phyloP scores from a whole-genome alignment of 2,797 vertebrate genomes.

The Atherinosoma microstoma region DNA sequence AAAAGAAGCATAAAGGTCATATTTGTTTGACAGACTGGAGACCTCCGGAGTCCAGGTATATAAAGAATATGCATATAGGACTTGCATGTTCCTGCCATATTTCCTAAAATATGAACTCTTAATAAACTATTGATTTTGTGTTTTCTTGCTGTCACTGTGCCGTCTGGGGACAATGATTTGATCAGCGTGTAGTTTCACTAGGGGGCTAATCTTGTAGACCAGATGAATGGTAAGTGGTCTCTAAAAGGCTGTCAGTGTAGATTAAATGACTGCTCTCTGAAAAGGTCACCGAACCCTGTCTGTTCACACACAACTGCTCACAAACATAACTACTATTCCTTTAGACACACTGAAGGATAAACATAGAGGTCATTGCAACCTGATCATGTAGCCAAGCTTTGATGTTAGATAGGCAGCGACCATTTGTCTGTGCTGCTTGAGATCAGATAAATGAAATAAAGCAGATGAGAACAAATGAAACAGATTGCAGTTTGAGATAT shows the following conservation, averaged over 20 bases:
- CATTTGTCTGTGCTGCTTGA: slow-evolving; percentile 2
- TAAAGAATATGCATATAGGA: slow-evolving; percentile 20
- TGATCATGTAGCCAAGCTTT: slow-evolving; percentile 7
- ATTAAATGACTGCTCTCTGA: slow-evolving; percentile 75
- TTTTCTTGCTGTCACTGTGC: slow-evolving; percentile 59
- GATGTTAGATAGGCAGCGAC: not conserved
- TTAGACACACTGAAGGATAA: slow-evolving; percentile 33
- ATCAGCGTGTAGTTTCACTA: slow-evolving; percentile 71
- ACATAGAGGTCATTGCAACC: slow-evolving; percentile 29
- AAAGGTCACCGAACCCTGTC: slow-evolving; percentile 74
- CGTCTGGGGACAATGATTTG: slow-evolving; percentile 67
- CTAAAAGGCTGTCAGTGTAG: slow-evolving; percentile 82
- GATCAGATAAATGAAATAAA: slow-evolving; percentile 9
- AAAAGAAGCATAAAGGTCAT: not conserved
- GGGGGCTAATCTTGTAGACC: slow-evolving; percentile 67
- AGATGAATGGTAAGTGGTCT: slow-evolving; percentile 79
- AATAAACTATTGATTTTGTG: slow-evolving; percentile 77
- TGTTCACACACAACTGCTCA: slow-evolving; percentile 18
- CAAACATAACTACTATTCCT: slow-evolving; percentile 15
- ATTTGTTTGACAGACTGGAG: slow-evolving; percentile 2
- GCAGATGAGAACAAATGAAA: slow-evolving; percentile 15
- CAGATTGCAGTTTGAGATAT: not conserved
- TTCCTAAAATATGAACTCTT: slow-evolving; percentile 69
- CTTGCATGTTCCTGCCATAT: slow-evolving; percentile 37
- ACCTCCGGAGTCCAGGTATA: slow-evolving; percentile 15